Evolutionary conservation across 1,140 invertebrate species (phyloP).

Genomic region (Caerostris darwini): DNA sequence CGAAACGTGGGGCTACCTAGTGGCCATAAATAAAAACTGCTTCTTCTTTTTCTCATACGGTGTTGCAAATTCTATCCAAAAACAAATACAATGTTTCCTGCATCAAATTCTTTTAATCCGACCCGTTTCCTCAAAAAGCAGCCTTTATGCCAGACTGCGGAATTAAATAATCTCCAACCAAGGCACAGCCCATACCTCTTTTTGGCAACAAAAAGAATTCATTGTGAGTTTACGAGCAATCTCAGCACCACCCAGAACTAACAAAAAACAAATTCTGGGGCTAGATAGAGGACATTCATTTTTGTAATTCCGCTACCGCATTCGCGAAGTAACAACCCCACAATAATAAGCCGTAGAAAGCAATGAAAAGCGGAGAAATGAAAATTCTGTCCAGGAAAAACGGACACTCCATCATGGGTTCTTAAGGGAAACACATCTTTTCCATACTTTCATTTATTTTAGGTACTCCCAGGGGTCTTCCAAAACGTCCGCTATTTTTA

Average conservation of each 20-base stretch:
- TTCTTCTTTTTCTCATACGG: no score
- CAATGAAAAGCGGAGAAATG: background rate
- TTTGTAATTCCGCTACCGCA: background rate
- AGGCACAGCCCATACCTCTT: background rate
- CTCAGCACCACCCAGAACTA: background rate
- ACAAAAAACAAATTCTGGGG: background rate
- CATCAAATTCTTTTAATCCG: no score
- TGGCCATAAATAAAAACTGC: no score
- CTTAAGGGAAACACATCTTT: constrained; percentile 42
- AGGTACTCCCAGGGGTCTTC: constrained; percentile 32
- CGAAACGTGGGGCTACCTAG: no score
- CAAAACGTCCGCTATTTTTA: background rate
- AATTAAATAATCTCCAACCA: background rate
- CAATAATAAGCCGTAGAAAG: background rate
- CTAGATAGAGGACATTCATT: background rate
- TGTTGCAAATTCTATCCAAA: no score
- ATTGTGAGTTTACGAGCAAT: background rate
- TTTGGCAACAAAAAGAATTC: background rate
- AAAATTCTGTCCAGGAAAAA: background rate
- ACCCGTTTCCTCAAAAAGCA: no score
- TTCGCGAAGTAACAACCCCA: background rate
- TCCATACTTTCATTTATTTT: constrained; percentile 73
- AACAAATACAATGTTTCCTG: no score
- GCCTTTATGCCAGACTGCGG: no score
- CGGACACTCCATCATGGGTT: background rate